Conservation (phyloP, 2,797 vertebrate species). For the Pampus argenteus region DNA sequence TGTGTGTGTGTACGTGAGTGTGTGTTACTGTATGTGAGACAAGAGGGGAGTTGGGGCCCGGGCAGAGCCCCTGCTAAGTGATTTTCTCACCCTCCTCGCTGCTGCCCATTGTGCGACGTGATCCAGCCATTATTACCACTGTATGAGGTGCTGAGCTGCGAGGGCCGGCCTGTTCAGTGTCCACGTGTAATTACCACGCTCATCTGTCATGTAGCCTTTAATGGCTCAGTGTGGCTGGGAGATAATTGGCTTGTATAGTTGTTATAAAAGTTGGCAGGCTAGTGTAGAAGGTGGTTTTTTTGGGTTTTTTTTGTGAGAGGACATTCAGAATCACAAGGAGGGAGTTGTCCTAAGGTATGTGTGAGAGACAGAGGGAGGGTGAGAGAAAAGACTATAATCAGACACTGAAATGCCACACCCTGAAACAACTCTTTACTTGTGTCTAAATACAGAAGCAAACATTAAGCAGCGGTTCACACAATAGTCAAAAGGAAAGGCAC, state of each 20-base stretch:
- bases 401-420: conserved; percentile 55
- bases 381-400: conserved; percentile 44
- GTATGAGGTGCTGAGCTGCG: conserved; percentile 37
- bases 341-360: conserved; percentile 32
- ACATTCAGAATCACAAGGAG: conserved; percentile 34
- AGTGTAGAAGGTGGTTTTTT: conserved; percentile 15
- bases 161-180: conserved; percentile 35
- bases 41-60: not conserved
- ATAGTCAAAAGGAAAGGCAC: conserved; percentile 35
- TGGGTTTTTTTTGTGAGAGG: not conserved
- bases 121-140: conserved; percentile 58
- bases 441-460: conserved; percentile 47
- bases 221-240: conserved; percentile 36
- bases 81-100: conserved; percentile 58
- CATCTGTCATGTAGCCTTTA: conserved; percentile 62
- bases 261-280: conserved; percentile 29
- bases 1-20: conserved; percentile 30
- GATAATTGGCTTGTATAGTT: conserved; percentile 34
- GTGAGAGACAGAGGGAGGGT: conserved; percentile 38
- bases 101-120: conserved; percentile 43
- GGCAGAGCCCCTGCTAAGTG: conserved; percentile 49
- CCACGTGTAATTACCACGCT: conserved; percentile 60
- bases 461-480: conserved; percentile 36
- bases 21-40: conserved; percentile 38
- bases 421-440: conserved; percentile 54